These are phyloP conservation scores for Psilopogon haemacephalus DNA, from an alignment of 2,113 vertebrate species.

Conservation along the genomic window DNA sequence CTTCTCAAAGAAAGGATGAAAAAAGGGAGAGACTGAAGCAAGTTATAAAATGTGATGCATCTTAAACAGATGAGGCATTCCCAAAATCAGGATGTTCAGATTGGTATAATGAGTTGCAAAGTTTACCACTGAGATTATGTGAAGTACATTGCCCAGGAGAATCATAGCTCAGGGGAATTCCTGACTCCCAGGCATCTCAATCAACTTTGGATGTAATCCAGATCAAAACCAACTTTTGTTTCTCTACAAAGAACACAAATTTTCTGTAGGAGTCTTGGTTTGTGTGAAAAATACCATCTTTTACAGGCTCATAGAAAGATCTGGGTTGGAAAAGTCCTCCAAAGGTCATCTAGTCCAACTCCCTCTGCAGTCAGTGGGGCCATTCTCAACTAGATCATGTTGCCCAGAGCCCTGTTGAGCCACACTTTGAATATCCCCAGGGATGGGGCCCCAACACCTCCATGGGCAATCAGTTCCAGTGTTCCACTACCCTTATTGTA, in stretches of 20 bases:
- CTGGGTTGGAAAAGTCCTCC: too few species aligned
- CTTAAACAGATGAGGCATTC: neutral
- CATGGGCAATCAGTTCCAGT: too few species aligned
- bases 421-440: too few species aligned
- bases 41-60: neutral
- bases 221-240: neutral
- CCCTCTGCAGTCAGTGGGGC: too few species aligned
- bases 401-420: too few species aligned
- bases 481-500: too few species aligned
- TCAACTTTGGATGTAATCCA: neutral
- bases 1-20: neutral
- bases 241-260: neutral
- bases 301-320: neutral
- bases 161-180: neutral
- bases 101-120: neutral
- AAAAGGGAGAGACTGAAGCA: neutral
- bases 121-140: neutral
- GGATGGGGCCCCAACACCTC: too few species aligned
- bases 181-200: neutral
- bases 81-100: neutral
- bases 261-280: neutral
- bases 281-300: neutral
- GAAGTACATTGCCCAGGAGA: accelerated
- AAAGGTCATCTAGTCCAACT: too few species aligned
- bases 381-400: too few species aligned